Conservation (phyloP, 2,797 vertebrate species). For the Notolabrus celidotus region DNA sequence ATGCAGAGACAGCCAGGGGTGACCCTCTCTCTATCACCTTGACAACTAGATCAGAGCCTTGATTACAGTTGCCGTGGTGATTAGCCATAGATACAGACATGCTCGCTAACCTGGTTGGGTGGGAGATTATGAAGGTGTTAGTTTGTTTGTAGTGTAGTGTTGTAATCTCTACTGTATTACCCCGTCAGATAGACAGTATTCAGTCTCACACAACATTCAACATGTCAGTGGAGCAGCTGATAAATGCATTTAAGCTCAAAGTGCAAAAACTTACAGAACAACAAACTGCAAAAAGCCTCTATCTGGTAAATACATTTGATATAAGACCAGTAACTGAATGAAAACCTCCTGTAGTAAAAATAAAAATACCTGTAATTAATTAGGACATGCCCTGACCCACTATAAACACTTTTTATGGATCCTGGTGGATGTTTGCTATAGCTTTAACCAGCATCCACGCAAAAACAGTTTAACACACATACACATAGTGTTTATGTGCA, state of each 20-base stretch:
- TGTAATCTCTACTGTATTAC: background rate
- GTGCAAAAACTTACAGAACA: no score
- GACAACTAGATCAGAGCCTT: constrained; percentile 77
- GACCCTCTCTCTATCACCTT: constrained; percentile 73
- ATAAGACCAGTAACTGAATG: constrained; percentile 13
- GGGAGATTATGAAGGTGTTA: constrained; percentile 14
- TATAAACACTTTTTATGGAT: constrained; percentile 58
- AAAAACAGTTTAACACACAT: constrained; percentile 36
- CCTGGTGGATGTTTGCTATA: constrained; percentile 45
- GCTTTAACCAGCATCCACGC: constrained; percentile 43
- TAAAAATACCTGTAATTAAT: constrained; percentile 63
- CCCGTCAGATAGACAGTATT: background rate
- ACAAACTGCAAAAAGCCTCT: background rate
- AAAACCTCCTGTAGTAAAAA: constrained; percentile 46
- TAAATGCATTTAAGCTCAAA: no score
- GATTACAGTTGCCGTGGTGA: constrained; percentile 78
- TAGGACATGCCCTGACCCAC: constrained; percentile 46
- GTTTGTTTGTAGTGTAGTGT: constrained; percentile 26
- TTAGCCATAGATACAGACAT: constrained; percentile 64
- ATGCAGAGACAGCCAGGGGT: constrained; percentile 48
- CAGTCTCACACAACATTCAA: background rate
- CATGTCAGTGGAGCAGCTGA: background rate
- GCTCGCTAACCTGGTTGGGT: constrained; percentile 55
- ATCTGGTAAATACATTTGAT: background rate
- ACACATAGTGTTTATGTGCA: constrained; percentile 47